Evolutionary conservation across 2,888 invertebrate genomes (phyloP).

Genomic region (Lepeophtheirus nordmannii): DNA sequence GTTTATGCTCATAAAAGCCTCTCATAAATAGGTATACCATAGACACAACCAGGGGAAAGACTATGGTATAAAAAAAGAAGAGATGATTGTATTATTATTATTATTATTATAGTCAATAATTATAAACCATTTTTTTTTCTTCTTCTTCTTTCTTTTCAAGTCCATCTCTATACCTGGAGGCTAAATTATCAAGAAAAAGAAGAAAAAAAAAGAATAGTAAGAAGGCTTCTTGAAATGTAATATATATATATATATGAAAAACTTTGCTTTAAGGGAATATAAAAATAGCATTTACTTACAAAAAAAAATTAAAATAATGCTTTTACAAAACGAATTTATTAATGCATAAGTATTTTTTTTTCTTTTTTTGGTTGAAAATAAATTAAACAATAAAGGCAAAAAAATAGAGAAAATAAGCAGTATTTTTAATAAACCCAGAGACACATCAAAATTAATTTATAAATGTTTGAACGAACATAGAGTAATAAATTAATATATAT

Average conservation of each 20-base stretch:
- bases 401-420: too few species aligned
- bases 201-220: background rate
- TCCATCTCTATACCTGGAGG: constrained; percentile 5
- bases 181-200: constrained; percentile 1
- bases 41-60: background rate
- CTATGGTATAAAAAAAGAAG: background rate
- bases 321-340: constrained; percentile 3
- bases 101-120: constrained; percentile 7
- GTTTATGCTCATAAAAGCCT: too few species aligned
- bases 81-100: constrained; percentile 7
- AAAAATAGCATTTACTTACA: constrained; percentile 5
- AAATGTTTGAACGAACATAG: too few species aligned
- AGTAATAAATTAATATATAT: too few species aligned
- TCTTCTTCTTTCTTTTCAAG: constrained; percentile 1
- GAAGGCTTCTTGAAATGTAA: constrained; percentile 8
- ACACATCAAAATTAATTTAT: too few species aligned
- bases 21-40: too few species aligned
- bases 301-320: constrained; percentile 1
- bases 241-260: background rate
- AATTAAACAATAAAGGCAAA: background rate
- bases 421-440: too few species aligned
- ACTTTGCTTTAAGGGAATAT: constrained; percentile 5
- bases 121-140: constrained; percentile 1
- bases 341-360: background rate
- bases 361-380: background rate